Evolutionary conservation across 1,140 invertebrate species (phyloP).

Genomic region (Spodoptera litura): DNA sequence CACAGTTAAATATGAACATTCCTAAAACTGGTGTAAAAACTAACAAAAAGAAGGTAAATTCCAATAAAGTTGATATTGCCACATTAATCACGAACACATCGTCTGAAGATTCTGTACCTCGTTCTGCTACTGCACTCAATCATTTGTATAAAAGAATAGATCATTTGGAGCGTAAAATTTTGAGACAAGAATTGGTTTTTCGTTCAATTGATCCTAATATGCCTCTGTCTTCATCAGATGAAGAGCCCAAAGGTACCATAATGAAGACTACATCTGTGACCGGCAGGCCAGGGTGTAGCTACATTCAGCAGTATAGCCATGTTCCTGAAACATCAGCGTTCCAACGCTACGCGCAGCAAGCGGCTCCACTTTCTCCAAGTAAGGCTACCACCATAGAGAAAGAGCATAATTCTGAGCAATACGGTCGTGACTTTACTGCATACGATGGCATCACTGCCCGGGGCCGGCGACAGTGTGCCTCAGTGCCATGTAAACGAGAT

Average conservation of each 20-base stretch:
- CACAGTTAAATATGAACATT: constrained; percentile 69
- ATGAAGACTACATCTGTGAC: constrained; percentile 58
- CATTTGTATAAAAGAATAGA: constrained; percentile 74
- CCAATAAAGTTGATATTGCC: constrained; percentile 67
- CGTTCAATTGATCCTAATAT: constrained; percentile 68
- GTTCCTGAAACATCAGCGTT: constrained; percentile 80
- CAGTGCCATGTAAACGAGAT: constrained; percentile 77
- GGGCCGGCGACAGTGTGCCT: constrained; percentile 74
- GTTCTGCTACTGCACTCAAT: constrained; percentile 57
- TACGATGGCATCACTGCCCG: constrained; percentile 79
- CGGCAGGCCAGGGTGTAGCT: constrained; percentile 74
- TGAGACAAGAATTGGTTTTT: constrained; percentile 77
- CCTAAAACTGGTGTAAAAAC: constrained; percentile 61
- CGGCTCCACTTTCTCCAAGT: constrained; percentile 66
- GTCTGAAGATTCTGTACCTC: constrained; percentile 58
- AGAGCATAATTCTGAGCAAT: constrained; percentile 80
- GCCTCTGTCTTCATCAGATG: constrained; percentile 69
- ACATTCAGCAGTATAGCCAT: constrained; percentile 79
- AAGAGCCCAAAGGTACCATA: constrained; percentile 63
- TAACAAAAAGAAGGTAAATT: constrained; percentile 56
- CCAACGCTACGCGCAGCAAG: constrained; percentile 73
- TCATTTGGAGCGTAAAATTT: constrained; percentile 74
- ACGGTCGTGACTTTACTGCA: constrained; percentile 78
- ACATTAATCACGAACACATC: constrained; percentile 67
- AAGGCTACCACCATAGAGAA: constrained; percentile 78